Conservation (phyloP, 2,797 vertebrate genomes). For the Menidia menidia region DNA sequence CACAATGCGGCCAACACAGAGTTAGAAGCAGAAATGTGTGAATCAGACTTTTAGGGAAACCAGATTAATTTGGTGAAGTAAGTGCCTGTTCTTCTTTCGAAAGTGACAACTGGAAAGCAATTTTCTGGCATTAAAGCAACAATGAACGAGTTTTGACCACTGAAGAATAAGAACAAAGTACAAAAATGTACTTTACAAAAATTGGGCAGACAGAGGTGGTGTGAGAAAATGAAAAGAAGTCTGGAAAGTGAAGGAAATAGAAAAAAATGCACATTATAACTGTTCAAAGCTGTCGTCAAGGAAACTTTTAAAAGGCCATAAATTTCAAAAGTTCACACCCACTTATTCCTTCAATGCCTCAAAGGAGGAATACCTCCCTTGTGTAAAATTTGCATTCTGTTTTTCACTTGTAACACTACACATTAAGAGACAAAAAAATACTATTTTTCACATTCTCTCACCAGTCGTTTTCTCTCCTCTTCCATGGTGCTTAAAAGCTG, state of each 20-base stretch:
- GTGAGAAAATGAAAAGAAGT: neutral
- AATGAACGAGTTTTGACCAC: too few relatives aligned
- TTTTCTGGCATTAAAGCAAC: too few relatives aligned
- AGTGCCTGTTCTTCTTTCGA: neutral
- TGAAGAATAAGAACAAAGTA: too few relatives aligned
- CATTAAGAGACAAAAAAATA: neutral
- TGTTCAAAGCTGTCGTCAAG: neutral
- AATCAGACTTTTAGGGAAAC: conserved; percentile 49
- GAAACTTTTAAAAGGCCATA: neutral
- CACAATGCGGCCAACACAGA: conserved; percentile 22
- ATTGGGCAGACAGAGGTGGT: neutral
- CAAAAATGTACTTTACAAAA: too few relatives aligned
- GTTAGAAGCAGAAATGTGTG: conserved; percentile 36
- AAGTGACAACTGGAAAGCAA: neutral
- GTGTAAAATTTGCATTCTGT: neutral
- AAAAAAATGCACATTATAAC: neutral
- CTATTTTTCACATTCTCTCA: conserved; percentile 71
- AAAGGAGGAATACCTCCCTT: too few relatives aligned
- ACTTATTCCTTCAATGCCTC: too few relatives aligned
- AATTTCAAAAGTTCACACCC: neutral
- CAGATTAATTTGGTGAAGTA: conserved; percentile 1
- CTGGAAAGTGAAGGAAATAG: too few relatives aligned
- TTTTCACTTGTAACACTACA: neutral
- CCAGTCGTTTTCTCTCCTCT: conserved; percentile 94
- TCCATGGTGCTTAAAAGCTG: conserved; percentile 95